phyloP scores from a whole-genome alignment of 2,113 vertebrate genomes.

The Aldabrachelys gigantea region DNA sequence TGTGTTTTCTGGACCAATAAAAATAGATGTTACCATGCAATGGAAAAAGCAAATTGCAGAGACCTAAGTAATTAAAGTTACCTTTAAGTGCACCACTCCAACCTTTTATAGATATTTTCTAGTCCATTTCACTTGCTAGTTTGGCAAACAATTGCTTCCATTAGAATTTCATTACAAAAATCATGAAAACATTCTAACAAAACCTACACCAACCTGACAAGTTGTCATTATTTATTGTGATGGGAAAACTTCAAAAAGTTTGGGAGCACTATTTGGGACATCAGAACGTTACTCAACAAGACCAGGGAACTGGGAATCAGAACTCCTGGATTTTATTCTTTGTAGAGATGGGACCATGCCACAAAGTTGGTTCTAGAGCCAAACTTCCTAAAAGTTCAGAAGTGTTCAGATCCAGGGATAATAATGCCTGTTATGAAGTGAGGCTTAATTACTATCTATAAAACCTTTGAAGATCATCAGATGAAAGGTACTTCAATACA shows the following conservation, averaged over 20 bases:
- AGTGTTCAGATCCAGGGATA: not conserved
- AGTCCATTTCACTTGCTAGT: not conserved
- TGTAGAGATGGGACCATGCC: not conserved
- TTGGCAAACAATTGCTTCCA: not conserved
- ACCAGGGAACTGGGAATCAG: not conserved
- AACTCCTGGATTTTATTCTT: not conserved
- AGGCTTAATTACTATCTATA: not conserved
- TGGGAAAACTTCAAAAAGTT: not conserved
- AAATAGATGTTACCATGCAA: fast-evolving
- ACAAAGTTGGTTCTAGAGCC: not conserved
- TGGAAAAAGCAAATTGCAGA: not conserved
- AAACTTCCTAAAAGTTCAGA: not conserved
- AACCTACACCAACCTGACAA: not conserved
- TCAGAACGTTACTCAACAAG: not conserved
- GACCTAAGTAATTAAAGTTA: not conserved
- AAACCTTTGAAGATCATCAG: not conserved
- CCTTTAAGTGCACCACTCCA: not conserved
- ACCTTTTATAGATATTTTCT: not conserved
- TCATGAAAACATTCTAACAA: not conserved
- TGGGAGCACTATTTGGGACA: not conserved
- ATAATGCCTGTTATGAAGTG: not conserved
- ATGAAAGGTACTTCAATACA: not conserved
- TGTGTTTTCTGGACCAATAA: fast-evolving
- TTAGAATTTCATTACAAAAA: not conserved
- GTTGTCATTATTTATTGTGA: not conserved